Evolutionary conservation across 2,888 invertebrate genomes (phyloP).

Genomic region (Saturnia pavonia): DNA sequence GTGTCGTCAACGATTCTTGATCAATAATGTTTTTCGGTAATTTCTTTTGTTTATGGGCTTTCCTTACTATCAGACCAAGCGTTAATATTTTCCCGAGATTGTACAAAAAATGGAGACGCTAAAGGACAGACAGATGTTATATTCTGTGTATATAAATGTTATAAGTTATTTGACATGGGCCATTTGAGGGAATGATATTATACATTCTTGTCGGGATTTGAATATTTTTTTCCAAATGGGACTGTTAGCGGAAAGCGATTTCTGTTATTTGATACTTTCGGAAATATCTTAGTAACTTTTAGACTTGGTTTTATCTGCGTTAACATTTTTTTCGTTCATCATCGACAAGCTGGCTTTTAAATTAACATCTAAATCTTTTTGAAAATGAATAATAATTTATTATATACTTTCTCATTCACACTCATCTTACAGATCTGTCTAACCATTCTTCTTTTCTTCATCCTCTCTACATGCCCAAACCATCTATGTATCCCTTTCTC

Average conservation of each 20-base stretch:
- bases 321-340: not conserved
- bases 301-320: not conserved
- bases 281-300: not conserved
- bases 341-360: no score
- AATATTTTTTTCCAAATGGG: constrained; percentile 3
- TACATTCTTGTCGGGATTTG: not conserved
- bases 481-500: no score
- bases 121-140: not conserved
- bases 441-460: no score
- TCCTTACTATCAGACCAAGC: not conserved
- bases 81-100: not conserved
- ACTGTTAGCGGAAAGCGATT: not conserved
- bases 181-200: not conserved
- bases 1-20: no score
- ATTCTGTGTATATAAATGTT: not conserved
- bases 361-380: no score
- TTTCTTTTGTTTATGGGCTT: no score
- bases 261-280: not conserved
- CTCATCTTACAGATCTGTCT: no score
- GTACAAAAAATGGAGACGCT: not conserved
- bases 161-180: not conserved
- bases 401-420: no score
- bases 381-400: no score
- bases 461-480: no score
- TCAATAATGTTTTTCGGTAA: no score